A percentile compares a stretch with the other conserved stretches of the same genome.
Conservation (phyloP, 2,888 invertebrate species). For the Drosophila trichaetosa region DNA sequence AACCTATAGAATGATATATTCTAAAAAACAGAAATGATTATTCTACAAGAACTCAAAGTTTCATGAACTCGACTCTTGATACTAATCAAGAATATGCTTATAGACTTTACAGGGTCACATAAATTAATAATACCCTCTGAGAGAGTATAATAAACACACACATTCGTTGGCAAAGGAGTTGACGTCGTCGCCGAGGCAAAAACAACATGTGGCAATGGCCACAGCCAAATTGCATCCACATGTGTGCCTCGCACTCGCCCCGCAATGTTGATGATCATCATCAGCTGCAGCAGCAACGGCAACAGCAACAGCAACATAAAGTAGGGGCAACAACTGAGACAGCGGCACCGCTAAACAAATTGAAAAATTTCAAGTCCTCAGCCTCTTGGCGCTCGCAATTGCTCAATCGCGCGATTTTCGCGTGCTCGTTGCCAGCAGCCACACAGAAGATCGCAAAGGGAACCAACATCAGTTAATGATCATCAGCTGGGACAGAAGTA, state of each 20-base stretch:
- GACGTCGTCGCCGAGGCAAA: constrained; percentile 51
- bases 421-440: constrained; percentile 57
- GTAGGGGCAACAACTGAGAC: constrained; percentile 43
- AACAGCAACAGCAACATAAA: constrained; percentile 17
- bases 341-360: constrained; percentile 66
- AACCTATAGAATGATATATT: neutral
- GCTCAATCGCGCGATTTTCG: constrained; percentile 74
- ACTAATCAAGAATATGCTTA: neutral
- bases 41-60: neutral
- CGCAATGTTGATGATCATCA: constrained; percentile 56
- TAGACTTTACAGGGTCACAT: neutral
- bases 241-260: constrained; percentile 63
- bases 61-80: too few species aligned
- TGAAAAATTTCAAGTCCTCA: constrained; percentile 78
- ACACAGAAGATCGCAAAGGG: constrained; percentile 36
- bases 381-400: constrained; percentile 74
- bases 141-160: constrained; percentile 9
- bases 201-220: constrained; percentile 77
- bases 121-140: constrained; percentile 1
- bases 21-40: neutral
- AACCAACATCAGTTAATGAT: constrained; percentile 35
- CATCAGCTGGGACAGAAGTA: constrained; percentile 25
- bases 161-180: constrained; percentile 48
- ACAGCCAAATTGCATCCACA: constrained; percentile 77
- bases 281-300: constrained; percentile 37